These are phyloP conservation scores for Hylyphantes graminicola DNA, from an alignment of 1,140 invertebrate species.

Conservation along the genomic window DNA sequence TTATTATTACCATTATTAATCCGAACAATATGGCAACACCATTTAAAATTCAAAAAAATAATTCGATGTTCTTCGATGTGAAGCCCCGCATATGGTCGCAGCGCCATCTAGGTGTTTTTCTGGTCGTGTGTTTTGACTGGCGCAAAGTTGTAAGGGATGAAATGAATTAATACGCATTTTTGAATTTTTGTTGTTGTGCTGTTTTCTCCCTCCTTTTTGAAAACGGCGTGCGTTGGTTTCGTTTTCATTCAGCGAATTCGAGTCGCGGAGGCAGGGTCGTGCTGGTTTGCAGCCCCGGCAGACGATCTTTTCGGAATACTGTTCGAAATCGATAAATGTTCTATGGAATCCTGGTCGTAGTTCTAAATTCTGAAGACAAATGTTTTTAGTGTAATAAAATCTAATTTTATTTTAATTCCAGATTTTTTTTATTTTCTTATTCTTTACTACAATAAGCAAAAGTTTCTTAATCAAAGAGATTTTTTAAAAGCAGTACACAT, in stretches of 20 bases:
- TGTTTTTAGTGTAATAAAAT: too few relatives aligned
- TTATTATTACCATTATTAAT: slow-evolving; percentile 11
- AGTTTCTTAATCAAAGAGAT: too few relatives aligned
- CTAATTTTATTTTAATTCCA: too few relatives aligned
- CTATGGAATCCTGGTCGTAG: too few relatives aligned
- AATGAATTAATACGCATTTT: slow-evolving; percentile 58
- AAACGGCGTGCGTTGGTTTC: slow-evolving; percentile 14
- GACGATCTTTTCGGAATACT: too few relatives aligned
- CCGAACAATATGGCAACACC: not conserved
- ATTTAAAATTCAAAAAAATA: not conserved
- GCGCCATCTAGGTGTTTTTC: slow-evolving; percentile 35
- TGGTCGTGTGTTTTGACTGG: slow-evolving; percentile 46
- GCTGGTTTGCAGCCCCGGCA: too few relatives aligned
- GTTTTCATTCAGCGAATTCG: not conserved
- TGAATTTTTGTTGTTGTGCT: slow-evolving; percentile 37
- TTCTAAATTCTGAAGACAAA: too few relatives aligned
- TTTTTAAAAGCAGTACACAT: too few relatives aligned
- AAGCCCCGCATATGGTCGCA: slow-evolving; percentile 48
- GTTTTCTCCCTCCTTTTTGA: not conserved
- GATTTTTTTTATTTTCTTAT: too few relatives aligned
- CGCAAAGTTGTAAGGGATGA: slow-evolving; percentile 53
- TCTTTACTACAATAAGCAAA: too few relatives aligned
- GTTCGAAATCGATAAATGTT: too few relatives aligned
- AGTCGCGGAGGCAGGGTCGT: too few relatives aligned
- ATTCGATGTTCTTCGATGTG: not conserved